Percentiles rank a stretch among this genome's conserved stretches.
phyloP scores from a whole-genome alignment of 2,113 vertebrate genomes.

The Grallaria varia region DNA sequence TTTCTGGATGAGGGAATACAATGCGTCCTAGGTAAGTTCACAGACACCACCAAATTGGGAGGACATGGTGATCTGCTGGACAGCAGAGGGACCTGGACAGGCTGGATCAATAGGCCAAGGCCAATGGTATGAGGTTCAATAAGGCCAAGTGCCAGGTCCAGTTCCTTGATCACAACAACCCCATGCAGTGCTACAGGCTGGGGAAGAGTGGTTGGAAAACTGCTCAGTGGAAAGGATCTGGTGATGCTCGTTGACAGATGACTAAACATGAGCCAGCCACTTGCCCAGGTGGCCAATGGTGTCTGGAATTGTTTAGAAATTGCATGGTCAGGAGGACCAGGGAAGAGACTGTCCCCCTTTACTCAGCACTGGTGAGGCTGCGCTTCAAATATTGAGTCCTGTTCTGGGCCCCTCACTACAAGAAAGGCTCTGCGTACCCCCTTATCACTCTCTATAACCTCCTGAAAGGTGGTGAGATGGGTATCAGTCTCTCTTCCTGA shows the following conservation, averaged over 20 bases:
- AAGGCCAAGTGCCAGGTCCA: fast-evolving
- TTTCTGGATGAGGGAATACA: fast-evolving
- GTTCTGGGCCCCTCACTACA: fast-evolving
- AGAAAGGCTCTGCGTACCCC: neutral
- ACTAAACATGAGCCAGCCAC: fast-evolving
- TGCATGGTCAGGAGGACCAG: neutral
- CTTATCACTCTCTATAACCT: neutral
- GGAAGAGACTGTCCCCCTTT: neutral
- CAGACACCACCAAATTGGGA: fast-evolving
- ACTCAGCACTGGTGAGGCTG: neutral
- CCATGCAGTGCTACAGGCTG: fast-evolving
- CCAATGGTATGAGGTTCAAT: fast-evolving
- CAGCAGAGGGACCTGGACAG: neutral
- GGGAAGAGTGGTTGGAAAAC: fast-evolving
- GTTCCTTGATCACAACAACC: neutral
- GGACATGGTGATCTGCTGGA: fast-evolving
- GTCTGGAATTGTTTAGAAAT: neutral
- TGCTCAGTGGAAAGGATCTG: fast-evolving
- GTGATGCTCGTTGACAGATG: fast-evolving
- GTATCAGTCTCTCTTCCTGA: neutral
- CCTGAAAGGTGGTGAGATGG: neutral
- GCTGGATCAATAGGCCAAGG: fast-evolving
- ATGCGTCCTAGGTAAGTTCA: neutral
- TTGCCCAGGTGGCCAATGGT: fast-evolving
- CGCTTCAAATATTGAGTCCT: fast-evolving